These are phyloP conservation scores for Epizoanthus ramosus DNA, from an alignment of 92 coral and sea anemone genomes.

Conservation along the genomic window DNA sequence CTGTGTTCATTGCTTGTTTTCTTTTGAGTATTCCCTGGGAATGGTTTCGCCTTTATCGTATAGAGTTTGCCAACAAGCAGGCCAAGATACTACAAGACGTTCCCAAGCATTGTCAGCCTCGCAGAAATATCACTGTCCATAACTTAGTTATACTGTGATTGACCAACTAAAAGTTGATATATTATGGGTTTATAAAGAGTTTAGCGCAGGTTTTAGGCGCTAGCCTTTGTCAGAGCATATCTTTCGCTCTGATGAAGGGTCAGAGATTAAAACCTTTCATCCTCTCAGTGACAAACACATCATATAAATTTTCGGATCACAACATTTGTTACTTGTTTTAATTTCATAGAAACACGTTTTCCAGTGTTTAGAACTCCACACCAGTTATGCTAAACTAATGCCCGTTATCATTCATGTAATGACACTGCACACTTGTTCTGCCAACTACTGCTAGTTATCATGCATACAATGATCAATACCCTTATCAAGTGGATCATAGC, in stretches of 20 bases:
- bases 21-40: conserved; percentile 94
- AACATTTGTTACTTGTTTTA: no score
- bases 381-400: neutral
- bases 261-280: no score
- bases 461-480: conserved; percentile 37
- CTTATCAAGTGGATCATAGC: conserved; percentile 97
- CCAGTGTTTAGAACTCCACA: no score
- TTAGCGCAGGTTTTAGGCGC: no score
- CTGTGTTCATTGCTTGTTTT: conserved; percentile 60
- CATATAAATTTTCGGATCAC: no score
- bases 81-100: conserved; percentile 67
- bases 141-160: no score
- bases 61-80: conserved; percentile 86
- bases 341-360: no score
- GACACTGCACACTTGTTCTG: neutral
- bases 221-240: neutral
- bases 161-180: no score
- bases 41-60: conserved; percentile 87
- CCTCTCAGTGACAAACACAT: no score
- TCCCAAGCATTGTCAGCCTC: conserved; percentile 73
- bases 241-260: no score
- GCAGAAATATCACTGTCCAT: no score
- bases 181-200: no score
- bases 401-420: neutral
- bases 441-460: neutral